Conservation (phyloP, 2,113 vertebrate species). For the Bos taurus region ARS-UCD2.0 NC_037339.1:85282001-85282500, state of each 20-base stretch:
- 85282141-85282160: background rate
- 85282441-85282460: background rate
- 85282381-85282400: background rate
- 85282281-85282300: background rate
- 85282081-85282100: background rate
- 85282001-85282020: background rate
- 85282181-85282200: background rate
- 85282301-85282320: background rate
- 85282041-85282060: background rate
- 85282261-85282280: background rate
- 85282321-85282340: background rate
- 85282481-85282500: background rate
- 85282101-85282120: background rate
- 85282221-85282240: background rate
- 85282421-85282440: background rate
- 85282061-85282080: background rate
- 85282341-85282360: background rate
- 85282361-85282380: background rate
- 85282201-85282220: background rate
- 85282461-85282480: background rate
- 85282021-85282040: background rate
- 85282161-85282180: background rate
- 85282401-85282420: background rate
- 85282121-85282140: background rate
- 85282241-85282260: background rate